Evolutionary conservation across 2,113 vertebrate species (phyloP), one percentile per base, ranked within the genome.

Genomic region (Kryptolebias marmoratus): DNA sequence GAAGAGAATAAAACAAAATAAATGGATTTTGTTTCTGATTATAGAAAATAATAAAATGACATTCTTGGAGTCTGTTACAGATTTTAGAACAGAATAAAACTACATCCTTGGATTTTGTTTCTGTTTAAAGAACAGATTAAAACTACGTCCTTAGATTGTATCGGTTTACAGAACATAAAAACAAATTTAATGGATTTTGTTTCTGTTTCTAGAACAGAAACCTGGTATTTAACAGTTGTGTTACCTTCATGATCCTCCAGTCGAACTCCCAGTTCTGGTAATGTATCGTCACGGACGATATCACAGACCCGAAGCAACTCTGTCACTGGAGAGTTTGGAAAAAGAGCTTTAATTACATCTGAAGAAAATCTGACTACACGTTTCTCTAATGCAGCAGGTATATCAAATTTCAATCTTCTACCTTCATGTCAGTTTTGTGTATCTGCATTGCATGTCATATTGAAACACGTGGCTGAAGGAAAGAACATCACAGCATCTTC

Each of bases 181-280:
- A 22, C 22, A 22, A 36, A 36, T 4, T 36, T 4, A 36, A 36
- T 58, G 9, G 16, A 3, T 11, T 22, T 22, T 11, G 47, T 48
- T 14, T 48, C 2, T 36, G 32, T 11, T 2, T 13, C 3, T 45
- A 45, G 47, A 48, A 2, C 55, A 15, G 28, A 15, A 11, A 4
- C 28, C 15, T 32, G 5, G 22, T 11, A 18, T 39, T 27, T 42
- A 9, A 53, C 32, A 16, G 39, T 30, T n/a, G 42, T 7, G 15
- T 27, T 90, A 99, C 97, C 98, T 95, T 99, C 98, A 2, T 97
- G 97, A 68, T 99, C 97, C 75, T 99, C 98, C 50, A 99, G 90
- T 22, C 98, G 94, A 78, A 99, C 97, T 1, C 98, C 98, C 0
- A 98, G 95, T 67, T 98, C 97, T 0, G 97, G 97, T 60, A 99